These are phyloP conservation scores for Volucella inanis DNA, from an alignment of 2,888 invertebrate species.

Conservation along the genomic window DNA sequence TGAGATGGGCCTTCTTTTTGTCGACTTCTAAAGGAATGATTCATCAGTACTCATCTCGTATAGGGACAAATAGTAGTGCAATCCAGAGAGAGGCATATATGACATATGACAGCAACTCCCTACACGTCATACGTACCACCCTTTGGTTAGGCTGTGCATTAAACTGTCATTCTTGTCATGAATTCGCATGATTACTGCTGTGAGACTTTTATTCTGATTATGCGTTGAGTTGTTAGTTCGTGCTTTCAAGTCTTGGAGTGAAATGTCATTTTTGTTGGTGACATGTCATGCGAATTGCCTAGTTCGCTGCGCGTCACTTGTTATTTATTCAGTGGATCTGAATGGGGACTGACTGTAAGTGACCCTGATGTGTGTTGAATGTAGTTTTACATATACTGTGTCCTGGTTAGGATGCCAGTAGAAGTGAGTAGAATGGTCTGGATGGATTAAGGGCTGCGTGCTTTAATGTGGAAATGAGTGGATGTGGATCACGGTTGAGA, in stretches of 20 bases:
- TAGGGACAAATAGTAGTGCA: conserved; percentile 11
- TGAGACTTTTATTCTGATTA: conserved; percentile 53
- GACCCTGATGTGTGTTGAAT: conserved; percentile 56
- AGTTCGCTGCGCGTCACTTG: conserved; percentile 57
- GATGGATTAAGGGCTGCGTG: conserved; percentile 16
- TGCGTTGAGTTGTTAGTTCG: conserved; percentile 53
- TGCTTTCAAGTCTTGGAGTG: conserved; percentile 29
- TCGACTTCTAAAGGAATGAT: conserved; percentile 18
- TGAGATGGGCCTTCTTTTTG: conserved; percentile 11
- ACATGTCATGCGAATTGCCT: conserved; percentile 73
- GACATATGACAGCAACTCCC: neutral
- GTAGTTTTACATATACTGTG: neutral
- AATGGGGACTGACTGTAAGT: conserved; percentile 48
- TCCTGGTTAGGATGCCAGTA: neutral
- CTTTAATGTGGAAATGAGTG: neutral
- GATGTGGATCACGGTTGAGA: neutral
- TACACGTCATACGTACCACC: too few relatives aligned
- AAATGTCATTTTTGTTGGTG: conserved; percentile 67
- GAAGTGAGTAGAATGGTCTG: neutral
- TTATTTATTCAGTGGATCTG: conserved; percentile 35
- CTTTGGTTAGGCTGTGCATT: conserved; percentile 11
- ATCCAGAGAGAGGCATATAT: neutral
- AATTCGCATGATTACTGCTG: conserved; percentile 56
- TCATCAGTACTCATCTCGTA: conserved; percentile 29
- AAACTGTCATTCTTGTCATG: conserved; percentile 62